Evolutionary conservation across 2,888 invertebrate genomes (phyloP), one percentile per base, ranked within the genome.

Genomic region (Rhodophaea formosa): DNA sequence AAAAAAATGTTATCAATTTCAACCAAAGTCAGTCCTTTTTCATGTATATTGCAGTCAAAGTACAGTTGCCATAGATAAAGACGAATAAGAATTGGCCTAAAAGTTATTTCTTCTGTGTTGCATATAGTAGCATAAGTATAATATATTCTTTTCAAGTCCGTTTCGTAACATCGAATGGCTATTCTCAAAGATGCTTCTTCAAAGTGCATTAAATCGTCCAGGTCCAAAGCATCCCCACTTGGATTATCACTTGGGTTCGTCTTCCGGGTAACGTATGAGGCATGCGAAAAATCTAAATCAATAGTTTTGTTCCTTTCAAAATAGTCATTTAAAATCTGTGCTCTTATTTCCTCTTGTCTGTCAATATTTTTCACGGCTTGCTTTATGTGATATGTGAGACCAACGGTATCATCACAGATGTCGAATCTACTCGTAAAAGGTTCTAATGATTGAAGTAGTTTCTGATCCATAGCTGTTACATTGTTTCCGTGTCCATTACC

Each of bases 1-100:
- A 88, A 81, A 64, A 92, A 84, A 60, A 91, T 75, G 47, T 75
- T 72, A 72, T 94, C 93, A 5, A 92, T 88, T 55, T 93, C 87
- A 2, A 89, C 81, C 5, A 94, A 76, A 14, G 92, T 90, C 49
- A 92, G 69, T 2, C 88, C 87, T 66, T 86, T 89, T 32, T 85
- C 77, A 57, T 91, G 86, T 55, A 94, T 73, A 42, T 85, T 85
- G 54, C 93, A 92, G 68, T 94, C 94, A 59, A 88, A 86, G 77
- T 92, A 92, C 23, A 94, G 77, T 71, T 94, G 94, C 93, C 94
- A 94, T 29, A 94, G 73, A 68, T 91, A 93, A 39, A 93, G 68
- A 51, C 93, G 85, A 60, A 90, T 90, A 66, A 94, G 71, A 30
- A 92, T 67, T 8, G 91, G 87, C 47, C 78, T 82, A 66, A 88